A percentile compares a stretch with the other conserved stretches of the same genome.
Conservation (phyloP, 2,113 vertebrate genomes). For the Silurus meridionalis region DNA sequence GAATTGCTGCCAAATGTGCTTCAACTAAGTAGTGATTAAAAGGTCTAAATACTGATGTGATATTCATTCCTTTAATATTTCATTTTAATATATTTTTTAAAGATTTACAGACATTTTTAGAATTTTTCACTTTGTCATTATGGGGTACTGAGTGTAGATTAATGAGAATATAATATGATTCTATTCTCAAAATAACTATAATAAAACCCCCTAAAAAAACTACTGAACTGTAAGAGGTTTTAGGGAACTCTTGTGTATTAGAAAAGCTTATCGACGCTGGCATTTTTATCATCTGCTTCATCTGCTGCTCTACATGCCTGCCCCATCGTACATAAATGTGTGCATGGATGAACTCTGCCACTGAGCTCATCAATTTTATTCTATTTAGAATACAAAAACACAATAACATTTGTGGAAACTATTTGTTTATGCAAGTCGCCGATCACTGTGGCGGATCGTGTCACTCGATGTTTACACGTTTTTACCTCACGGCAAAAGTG, state of each 20-base stretch:
- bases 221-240: background rate
- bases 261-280: background rate
- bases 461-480: constrained; percentile 47
- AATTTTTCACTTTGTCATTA: too few relatives aligned
- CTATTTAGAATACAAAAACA: constrained; percentile 22
- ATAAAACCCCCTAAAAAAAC: background rate
- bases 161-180: background rate
- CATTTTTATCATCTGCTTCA: too few relatives aligned
- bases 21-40: too few relatives aligned
- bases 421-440: constrained; percentile 47
- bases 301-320: too few relatives aligned
- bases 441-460: constrained; percentile 38
- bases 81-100: too few relatives aligned
- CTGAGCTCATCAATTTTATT: constrained; percentile 13
- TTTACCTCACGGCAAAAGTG: constrained; percentile 40
- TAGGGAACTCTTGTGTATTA: too few relatives aligned
- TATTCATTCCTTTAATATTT: too few relatives aligned
- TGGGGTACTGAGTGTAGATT: too few relatives aligned
- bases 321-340: background rate
- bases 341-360: background rate
- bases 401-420: constrained; percentile 31
- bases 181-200: background rate
- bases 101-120: too few relatives aligned
- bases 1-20: too few relatives aligned
- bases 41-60: too few relatives aligned